Evolutionary conservation across 2,113 vertebrate genomes (phyloP).

Genomic region (Aspiorhynchus laticeps): DNA sequence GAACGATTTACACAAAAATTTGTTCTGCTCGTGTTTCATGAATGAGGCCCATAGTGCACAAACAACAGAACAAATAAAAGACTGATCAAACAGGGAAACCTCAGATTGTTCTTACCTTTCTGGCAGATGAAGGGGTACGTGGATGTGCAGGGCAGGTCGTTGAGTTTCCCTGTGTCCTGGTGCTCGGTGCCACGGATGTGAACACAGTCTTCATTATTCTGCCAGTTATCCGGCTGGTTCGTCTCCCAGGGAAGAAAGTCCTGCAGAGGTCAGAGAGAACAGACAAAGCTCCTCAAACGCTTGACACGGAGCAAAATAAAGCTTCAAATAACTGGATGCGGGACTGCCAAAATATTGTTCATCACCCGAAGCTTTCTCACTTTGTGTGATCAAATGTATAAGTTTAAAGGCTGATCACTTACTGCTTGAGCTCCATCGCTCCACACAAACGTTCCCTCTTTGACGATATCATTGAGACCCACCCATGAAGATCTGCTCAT

Average conservation of each 20-base stretch:
- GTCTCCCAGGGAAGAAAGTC: slow-evolving; percentile 66
- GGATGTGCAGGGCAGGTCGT: slow-evolving; percentile 68
- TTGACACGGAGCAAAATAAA: not conserved
- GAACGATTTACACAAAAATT: too few species aligned
- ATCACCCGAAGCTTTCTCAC: not conserved
- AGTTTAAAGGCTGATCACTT: slow-evolving; percentile 47
- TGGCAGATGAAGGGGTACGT: slow-evolving; percentile 72
- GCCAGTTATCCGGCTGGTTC: slow-evolving; percentile 74
- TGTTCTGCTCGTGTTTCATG: too few species aligned
- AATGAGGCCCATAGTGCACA: too few species aligned
- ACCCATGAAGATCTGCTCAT: slow-evolving; percentile 71
- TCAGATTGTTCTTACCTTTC: slow-evolving; percentile 69
- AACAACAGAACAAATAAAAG: not conserved
- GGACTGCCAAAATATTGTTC: not conserved
- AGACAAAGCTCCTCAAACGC: not conserved
- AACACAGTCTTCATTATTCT: slow-evolving; percentile 73
- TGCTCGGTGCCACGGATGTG: slow-evolving; percentile 65
- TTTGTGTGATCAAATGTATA: not conserved
- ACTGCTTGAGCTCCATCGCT: slow-evolving; percentile 70
- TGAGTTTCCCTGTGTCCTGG: slow-evolving; percentile 57
- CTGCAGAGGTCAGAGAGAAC: slow-evolving; percentile 55
- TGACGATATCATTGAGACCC: slow-evolving; percentile 72
- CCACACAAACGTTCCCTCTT: slow-evolving; percentile 66
- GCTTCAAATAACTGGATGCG: not conserved
- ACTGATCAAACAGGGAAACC: too few species aligned